Evolutionary conservation across 2,888 invertebrate genomes (phyloP).

Genomic region (Ornithoptera priamus): DNA sequence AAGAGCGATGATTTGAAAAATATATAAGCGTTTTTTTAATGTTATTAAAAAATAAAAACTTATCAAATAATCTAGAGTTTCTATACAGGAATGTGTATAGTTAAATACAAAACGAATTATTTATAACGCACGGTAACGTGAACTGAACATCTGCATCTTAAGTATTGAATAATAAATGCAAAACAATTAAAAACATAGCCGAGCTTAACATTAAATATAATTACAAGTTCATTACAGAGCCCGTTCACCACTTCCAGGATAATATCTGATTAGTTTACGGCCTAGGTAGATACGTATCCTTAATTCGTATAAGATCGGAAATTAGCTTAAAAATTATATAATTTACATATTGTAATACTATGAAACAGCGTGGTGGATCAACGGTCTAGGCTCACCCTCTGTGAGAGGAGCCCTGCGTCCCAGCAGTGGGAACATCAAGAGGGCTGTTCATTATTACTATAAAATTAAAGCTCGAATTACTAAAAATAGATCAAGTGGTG

Average conservation of each 20-base stretch:
- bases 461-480: constrained; percentile 27
- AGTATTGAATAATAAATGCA: constrained; percentile 14
- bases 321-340: constrained; percentile 29
- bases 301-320: constrained; percentile 27
- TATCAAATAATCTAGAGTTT: constrained; percentile 1
- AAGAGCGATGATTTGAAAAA: neutral
- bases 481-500: constrained; percentile 35
- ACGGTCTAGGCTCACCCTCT: too few relatives aligned
- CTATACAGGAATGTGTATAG: constrained; percentile 1
- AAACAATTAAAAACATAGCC: constrained; percentile 27
- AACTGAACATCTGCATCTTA: neutral
- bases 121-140: neutral
- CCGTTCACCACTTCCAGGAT: constrained; percentile 23
- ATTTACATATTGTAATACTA: constrained; percentile 11
- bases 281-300: constrained; percentile 24
- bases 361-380: neutral
- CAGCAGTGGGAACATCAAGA: too few relatives aligned
- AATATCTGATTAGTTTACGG: constrained; percentile 24
- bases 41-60: neutral
- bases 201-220: constrained; percentile 28
- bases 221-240: constrained; percentile 25
- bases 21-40: neutral
- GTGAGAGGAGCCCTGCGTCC: too few relatives aligned
- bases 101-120: neutral
- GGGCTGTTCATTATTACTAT: constrained; percentile 1